Evolutionary conservation across 2,113 vertebrate genomes (phyloP), one percentile per base, ranked within the genome.

Genomic region (Leuciscus idus): DNA sequence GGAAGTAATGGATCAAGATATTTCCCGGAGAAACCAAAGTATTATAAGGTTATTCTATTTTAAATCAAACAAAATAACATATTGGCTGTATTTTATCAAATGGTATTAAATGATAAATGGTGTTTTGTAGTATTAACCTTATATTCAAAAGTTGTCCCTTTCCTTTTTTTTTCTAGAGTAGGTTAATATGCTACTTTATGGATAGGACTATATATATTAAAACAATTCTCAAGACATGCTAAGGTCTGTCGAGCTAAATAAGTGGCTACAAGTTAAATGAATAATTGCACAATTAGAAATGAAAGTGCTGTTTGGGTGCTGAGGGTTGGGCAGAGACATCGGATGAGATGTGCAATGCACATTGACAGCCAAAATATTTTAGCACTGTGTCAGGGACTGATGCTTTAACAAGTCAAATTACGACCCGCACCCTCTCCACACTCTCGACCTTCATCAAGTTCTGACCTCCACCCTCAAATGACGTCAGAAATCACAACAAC

Each of bases 401-500:
- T 8, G 57, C 78, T 46, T 62, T 26, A 62, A 43, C 33, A 62
- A 81, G 78, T 81, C 57, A 62, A 81, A 81, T 46, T n/a, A 61
- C 21, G 12, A 21, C 59, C 36, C 57, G 12, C 61, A 21, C 26
- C 17, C 61, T 30, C 26, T 66, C 15, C 26, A 48, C 17, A 52
- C 52, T 70, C 46, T 82, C 59, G 39, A 81, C 79, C 59, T 64
- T 23, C 36, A 30, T 68, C 77, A 78, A 80, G 28, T 90, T 87
- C 85, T 75, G 68, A 79, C 86, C 89, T 75, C 84, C 91, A 89
- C 93, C 91, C 89, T 91, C 88, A 4, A 1, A 79, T 88, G 92
- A 93, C 91, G 92, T 93, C 90, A 83, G 86, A 89, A 93, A 92
- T 93, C 96, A 92, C 93, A 95, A 93, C 93, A 93, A 93, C 92